Evolutionary conservation across 2,113 vertebrate species (phyloP).

Genomic region (Hiodon tergisus): DNA sequence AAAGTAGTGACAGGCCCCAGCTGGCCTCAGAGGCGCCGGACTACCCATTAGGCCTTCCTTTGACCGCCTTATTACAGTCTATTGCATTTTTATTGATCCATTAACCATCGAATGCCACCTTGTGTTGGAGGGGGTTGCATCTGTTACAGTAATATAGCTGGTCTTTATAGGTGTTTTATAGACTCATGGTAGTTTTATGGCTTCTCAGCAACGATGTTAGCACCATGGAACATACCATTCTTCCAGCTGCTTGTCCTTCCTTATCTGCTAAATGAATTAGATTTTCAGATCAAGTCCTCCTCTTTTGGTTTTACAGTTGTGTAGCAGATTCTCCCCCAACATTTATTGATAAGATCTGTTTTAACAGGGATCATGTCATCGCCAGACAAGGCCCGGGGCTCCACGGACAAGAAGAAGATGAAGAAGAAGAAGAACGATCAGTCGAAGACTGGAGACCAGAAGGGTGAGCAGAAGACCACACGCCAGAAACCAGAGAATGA

Average conservation of each 20-base stretch:
- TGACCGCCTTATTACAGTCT: slow-evolving; percentile 24
- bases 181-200: not conserved
- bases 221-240: not conserved
- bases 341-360: not conserved
- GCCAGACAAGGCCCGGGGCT: slow-evolving; percentile 34
- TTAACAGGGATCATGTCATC: slow-evolving; percentile 37
- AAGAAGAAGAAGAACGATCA: slow-evolving; percentile 58
- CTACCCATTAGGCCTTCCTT: slow-evolving; percentile 1
- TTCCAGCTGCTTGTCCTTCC: too few species aligned
- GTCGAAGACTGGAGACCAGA: slow-evolving; percentile 37
- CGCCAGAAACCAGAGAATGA: slow-evolving; percentile 38
- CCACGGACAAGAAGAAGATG: slow-evolving; percentile 53
- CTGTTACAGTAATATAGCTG: not conserved
- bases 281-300: not conserved
- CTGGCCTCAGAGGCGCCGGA: slow-evolving; percentile 14
- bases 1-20: slow-evolving; percentile 20
- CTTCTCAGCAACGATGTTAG: not conserved
- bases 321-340: too few species aligned
- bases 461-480: slow-evolving; percentile 45
- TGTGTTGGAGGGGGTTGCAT: slow-evolving; percentile 32
- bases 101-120: slow-evolving; percentile 1
- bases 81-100: slow-evolving; percentile 16
- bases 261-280: not conserved
- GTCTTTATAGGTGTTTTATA: not conserved
- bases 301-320: too few species aligned